Evolutionary conservation across 2,797 vertebrate genomes (phyloP).

Genomic region (Dallia pectoralis): DNA sequence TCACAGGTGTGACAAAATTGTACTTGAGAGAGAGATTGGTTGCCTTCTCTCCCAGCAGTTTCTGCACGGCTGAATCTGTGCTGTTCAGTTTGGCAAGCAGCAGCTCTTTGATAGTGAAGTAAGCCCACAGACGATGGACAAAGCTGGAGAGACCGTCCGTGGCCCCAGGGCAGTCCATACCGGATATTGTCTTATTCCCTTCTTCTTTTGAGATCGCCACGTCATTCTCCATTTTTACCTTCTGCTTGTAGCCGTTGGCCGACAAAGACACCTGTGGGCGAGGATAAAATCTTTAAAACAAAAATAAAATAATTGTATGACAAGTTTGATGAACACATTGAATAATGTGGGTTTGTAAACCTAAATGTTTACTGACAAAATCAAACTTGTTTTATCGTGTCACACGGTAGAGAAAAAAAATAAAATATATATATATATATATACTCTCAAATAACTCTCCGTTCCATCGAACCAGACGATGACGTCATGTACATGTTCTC

Average conservation of each 20-base stretch:
- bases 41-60: slow-evolving; percentile 76
- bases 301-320: too few relatives aligned
- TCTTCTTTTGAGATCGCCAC: slow-evolving; percentile 47
- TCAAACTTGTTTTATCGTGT: too few relatives aligned
- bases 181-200: slow-evolving; percentile 48
- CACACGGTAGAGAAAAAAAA: too few relatives aligned
- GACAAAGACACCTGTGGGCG: slow-evolving; percentile 59
- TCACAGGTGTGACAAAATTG: slow-evolving; percentile 85
- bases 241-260: slow-evolving; percentile 68
- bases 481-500: too few relatives aligned
- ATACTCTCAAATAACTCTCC: too few relatives aligned
- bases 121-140: slow-evolving; percentile 82
- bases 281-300: too few relatives aligned
- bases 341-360: too few relatives aligned
- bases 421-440: too few relatives aligned
- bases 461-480: too few relatives aligned
- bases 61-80: slow-evolving; percentile 63
- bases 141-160: slow-evolving; percentile 68
- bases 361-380: too few relatives aligned
- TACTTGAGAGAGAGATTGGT: slow-evolving; percentile 84
- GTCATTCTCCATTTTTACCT: slow-evolving; percentile 69
- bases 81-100: slow-evolving; percentile 74
- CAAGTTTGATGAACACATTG: too few relatives aligned
- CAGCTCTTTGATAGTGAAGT: slow-evolving; percentile 83
- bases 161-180: slow-evolving; percentile 50